Evolutionary conservation across 2,113 vertebrate species (phyloP), one percentile per base, ranked within the genome.

Genomic region (Hippocampus comes): DNA sequence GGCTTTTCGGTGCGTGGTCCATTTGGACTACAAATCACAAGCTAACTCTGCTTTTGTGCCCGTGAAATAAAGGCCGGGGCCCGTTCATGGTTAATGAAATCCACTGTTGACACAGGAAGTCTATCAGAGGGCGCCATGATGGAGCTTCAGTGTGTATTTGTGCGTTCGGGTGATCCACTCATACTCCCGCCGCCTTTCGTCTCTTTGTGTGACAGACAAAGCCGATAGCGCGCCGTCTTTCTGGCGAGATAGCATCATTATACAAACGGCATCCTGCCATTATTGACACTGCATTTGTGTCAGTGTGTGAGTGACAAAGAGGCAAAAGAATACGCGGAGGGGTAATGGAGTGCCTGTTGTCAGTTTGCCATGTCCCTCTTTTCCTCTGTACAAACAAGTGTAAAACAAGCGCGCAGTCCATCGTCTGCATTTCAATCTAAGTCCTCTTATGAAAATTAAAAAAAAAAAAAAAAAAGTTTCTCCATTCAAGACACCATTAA

Each of bases 91-190:
- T 84, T 81, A 85, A 85, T 86, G 82, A 83, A 80, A 84, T 76
- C 77, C 71, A 80, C 46, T 80, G 88, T 89, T 87, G 85, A 89
- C 89, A 90, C 78, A 80, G 79, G 78, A 84, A 86, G 83, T 85
- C 86, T 82, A 75, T 81, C 63, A 71, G 83, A 80, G 69, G 78
- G 73, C 9, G 34, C 60, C 46, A 30, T 55, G 85, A 82, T 73
- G 74, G 80, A 73, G 61, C n/a, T 67, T 25, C 27, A 55, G 70
- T 63, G 43, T 63, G 60, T 56, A 71, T 21, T 18, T 64, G 68
- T 60, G 76, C 21, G 21, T 23, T 27, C 11, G 74, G 68, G 60
- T 65, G 72, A 82, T 81, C 76, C 70, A 78, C 75, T 79, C 69
- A 64, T 60, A 73, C 72, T 74, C 78, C 25, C 70, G 42, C 75